These are phyloP conservation scores for Leguminivora glycinivorella DNA, from an alignment of 1,140 invertebrate species.

Conservation along the genomic window DNA sequence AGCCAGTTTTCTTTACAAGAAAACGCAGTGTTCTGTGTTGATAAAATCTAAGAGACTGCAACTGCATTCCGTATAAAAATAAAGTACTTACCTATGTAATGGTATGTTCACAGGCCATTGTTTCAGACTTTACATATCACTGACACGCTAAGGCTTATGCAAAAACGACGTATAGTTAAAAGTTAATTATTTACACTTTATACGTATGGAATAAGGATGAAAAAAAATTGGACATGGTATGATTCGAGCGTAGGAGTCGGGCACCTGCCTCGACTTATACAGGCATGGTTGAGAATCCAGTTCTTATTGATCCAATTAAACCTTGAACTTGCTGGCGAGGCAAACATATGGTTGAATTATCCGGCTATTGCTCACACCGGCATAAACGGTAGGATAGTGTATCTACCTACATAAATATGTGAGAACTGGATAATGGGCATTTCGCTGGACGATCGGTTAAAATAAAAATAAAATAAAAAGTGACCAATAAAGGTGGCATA, in stretches of 20 bases:
- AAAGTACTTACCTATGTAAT: neutral
- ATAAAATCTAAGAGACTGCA: neutral
- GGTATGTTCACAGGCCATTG: neutral
- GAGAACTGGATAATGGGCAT: too few species aligned
- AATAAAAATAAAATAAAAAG: too few species aligned
- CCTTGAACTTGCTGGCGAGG: constrained; percentile 15
- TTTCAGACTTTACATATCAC: neutral
- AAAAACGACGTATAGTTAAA: neutral
- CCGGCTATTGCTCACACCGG: neutral
- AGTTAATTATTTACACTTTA: neutral
- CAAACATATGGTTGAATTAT: neutral
- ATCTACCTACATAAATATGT: too few species aligned
- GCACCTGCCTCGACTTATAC: constrained; percentile 23
- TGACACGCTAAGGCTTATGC: neutral
- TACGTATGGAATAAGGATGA: neutral
- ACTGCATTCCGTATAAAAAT: neutral
- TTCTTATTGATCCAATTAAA: constrained; percentile 22
- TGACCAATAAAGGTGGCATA: too few species aligned
- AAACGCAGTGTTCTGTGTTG: neutral
- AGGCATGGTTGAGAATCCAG: constrained; percentile 13
- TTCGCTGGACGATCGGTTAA: too few species aligned
- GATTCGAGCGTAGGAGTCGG: constrained; percentile 7
- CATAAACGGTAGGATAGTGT: too few species aligned
- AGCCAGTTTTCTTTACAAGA: neutral
- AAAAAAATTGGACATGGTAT: neutral